These are phyloP conservation scores for Myotis findleyi DNA, from an alignment of 2,797 vertebrate genomes.

Conservation along the genomic window DNA sequence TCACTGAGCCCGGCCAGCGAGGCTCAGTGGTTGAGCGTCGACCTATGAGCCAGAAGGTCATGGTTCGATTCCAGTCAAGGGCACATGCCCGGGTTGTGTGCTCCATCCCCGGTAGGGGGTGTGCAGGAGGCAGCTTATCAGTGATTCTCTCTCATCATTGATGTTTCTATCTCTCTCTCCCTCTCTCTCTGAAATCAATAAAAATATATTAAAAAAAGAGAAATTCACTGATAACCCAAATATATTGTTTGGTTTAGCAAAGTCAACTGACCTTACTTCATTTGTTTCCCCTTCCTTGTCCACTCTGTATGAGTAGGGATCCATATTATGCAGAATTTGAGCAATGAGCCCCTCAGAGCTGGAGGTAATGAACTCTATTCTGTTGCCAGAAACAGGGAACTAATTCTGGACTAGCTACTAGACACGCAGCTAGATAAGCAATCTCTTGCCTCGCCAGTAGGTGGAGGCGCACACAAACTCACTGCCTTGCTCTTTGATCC, in stretches of 20 bases:
- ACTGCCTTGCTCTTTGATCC: slow-evolving; percentile 31
- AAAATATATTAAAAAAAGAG: not conserved
- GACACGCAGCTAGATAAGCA: not conserved
- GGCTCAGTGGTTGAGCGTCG: too few species aligned
- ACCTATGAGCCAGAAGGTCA: too few species aligned
- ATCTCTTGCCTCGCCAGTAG: slow-evolving; percentile 73
- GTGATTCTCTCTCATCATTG: too few species aligned
- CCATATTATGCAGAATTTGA: not conserved
- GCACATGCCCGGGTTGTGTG: too few species aligned
- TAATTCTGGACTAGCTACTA: slow-evolving; percentile 30
- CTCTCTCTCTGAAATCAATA: too few species aligned
- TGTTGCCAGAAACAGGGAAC: slow-evolving; percentile 35
- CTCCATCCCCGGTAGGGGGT: too few species aligned
- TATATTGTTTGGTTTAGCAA: slow-evolving; percentile 32
- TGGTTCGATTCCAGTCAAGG: too few species aligned
- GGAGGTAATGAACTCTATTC: not conserved
- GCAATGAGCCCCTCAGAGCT: not conserved
- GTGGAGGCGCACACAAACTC: slow-evolving; percentile 60
- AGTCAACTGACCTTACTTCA: slow-evolving; percentile 44
- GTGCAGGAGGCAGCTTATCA: too few species aligned
- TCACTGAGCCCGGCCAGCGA: not conserved
- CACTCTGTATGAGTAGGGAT: slow-evolving; percentile 4
- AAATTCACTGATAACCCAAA: slow-evolving; percentile 54
- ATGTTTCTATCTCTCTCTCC: too few species aligned
- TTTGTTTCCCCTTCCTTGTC: slow-evolving; percentile 25